Evolutionary conservation across 2,113 vertebrate species (phyloP).

Genomic region (Ellobius talpinus): DNA sequence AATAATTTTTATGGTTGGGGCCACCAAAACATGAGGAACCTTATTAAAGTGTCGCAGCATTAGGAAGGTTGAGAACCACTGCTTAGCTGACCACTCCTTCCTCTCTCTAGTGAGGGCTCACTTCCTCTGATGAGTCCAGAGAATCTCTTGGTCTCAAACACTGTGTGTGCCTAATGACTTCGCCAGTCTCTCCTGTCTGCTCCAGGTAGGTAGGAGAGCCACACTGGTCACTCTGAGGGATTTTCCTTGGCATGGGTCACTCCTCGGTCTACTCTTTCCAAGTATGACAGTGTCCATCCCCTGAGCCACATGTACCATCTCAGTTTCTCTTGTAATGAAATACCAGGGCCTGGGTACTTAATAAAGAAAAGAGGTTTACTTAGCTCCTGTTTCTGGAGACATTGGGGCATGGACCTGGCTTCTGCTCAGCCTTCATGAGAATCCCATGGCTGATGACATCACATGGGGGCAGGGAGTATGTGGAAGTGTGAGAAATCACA

Average conservation of each 20-base stretch:
- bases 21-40: not conserved
- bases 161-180: not conserved
- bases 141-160: not conserved
- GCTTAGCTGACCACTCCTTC: not conserved
- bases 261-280: not conserved
- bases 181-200: accelerated
- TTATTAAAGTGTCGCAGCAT: not conserved
- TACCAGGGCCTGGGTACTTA: not conserved
- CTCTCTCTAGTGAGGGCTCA: not conserved
- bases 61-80: not conserved
- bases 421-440: not conserved
- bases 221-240: not conserved
- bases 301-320: no score
- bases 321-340: not conserved
- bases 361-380: not conserved
- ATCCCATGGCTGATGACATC: not conserved
- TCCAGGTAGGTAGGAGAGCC: not conserved
- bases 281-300: not conserved
- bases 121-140: not conserved
- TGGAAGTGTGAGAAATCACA: not conserved
- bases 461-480: no score
- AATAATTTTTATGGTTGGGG: not conserved
- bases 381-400: not conserved
- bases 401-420: not conserved
- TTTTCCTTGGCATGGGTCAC: not conserved